These are phyloP conservation scores for Centropristis striata DNA, from an alignment of 2,113 vertebrate species.

Conservation along the genomic window DNA sequence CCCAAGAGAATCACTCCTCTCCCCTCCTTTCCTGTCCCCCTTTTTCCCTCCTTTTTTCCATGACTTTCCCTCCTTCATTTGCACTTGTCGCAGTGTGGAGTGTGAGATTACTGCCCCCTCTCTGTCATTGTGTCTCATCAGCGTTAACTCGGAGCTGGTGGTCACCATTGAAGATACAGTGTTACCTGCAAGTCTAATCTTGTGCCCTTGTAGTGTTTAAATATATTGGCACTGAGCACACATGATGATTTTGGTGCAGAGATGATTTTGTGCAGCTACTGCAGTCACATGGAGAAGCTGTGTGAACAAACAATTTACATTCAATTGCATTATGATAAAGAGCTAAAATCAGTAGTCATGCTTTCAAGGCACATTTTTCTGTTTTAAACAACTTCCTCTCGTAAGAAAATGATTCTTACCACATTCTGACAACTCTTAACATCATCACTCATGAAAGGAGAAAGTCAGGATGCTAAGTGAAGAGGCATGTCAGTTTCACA, in stretches of 20 bases:
- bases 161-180: background rate
- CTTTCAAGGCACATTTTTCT: background rate
- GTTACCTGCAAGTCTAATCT: background rate
- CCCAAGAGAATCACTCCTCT: conserved; percentile 75
- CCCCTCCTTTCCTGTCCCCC: conserved; percentile 60
- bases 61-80: conserved; percentile 62
- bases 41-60: conserved; percentile 62
- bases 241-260: background rate
- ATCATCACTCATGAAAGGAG: background rate
- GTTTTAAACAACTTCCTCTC: no score
- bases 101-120: conserved; percentile 79
- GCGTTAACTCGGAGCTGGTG: conserved; percentile 2
- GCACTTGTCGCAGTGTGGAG: conserved; percentile 52
- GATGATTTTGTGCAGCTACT: background rate
- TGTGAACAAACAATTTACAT: background rate
- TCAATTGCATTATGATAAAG: background rate
- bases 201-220: background rate
- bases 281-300: background rate
- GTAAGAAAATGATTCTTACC: background rate
- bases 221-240: background rate
- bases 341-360: background rate
- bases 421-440: background rate
- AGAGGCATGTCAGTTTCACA: no score
- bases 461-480: no score
- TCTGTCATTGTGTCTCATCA: conserved; percentile 65